Conservation (phyloP, 1,140 invertebrate genomes). For the Ctenoplectra terminalis region DNA sequence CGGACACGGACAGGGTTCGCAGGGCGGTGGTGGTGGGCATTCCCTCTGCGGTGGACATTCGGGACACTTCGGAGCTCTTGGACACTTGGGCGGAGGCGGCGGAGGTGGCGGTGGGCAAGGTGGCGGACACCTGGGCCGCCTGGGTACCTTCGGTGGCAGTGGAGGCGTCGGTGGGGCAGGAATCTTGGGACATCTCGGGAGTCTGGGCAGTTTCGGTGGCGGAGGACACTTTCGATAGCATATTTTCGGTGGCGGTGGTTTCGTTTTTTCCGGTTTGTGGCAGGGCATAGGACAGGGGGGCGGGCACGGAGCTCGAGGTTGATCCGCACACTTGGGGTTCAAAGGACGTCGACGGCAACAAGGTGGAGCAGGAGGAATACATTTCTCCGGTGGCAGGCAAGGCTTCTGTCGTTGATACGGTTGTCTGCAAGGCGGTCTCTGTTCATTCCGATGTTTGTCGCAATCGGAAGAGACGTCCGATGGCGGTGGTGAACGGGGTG, state of each 20-base stretch:
- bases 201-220: constrained; percentile 45
- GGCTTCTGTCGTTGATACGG: neutral
- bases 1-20: constrained; percentile 38
- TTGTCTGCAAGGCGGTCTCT: neutral
- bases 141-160: constrained; percentile 23
- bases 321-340: neutral
- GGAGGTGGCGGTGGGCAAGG: neutral
- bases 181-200: constrained; percentile 44
- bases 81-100: neutral
- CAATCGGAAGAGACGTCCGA: neutral
- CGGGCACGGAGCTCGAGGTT: constrained; percentile 31
- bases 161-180: constrained; percentile 29
- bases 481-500: neutral
- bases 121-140: constrained; percentile 35
- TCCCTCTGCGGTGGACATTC: constrained; percentile 22
- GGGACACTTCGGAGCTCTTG: neutral
- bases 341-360: neutral
- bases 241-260: constrained; percentile 51
- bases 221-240: constrained; percentile 58
- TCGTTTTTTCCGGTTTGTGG: neutral
- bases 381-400: constrained; percentile 9
- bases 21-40: constrained; percentile 21
- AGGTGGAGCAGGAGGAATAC: neutral
- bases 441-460: too few relatives aligned
- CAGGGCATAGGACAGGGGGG: constrained; percentile 26